These are phyloP conservation scores for Circaetus cinerascens DNA, from an alignment of 2,113 vertebrate genomes.

Conservation along the genomic window DNA sequence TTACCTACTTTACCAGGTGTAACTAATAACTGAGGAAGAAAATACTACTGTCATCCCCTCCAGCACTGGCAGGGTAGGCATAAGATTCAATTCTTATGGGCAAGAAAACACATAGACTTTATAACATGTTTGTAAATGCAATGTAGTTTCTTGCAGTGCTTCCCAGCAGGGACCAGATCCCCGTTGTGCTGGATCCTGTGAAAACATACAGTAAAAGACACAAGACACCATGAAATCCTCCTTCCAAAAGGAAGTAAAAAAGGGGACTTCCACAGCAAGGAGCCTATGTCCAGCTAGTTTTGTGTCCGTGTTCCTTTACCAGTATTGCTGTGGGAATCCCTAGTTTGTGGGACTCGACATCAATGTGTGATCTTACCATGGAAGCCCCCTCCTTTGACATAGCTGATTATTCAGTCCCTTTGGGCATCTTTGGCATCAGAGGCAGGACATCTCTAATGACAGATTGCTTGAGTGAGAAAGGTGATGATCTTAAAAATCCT, in stretches of 20 bases:
- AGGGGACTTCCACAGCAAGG: not conserved
- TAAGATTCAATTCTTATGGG: not conserved
- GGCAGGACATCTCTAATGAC: not conserved
- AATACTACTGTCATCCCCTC: not conserved
- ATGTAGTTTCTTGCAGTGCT: not conserved
- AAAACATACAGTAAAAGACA: not conserved
- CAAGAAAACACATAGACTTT: not conserved
- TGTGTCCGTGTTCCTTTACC: not conserved
- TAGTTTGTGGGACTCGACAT: not conserved
- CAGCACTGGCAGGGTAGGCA: not conserved
- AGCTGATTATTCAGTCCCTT: not conserved
- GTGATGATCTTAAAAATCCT: not conserved
- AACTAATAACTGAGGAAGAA: not conserved
- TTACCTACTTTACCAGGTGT: not conserved
- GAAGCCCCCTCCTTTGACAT: not conserved
- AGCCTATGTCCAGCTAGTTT: not conserved
- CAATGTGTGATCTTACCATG: not conserved
- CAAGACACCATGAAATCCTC: not conserved
- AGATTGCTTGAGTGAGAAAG: not conserved
- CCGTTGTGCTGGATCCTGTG: not conserved
- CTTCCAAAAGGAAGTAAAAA: not conserved
- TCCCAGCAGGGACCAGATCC: not conserved
- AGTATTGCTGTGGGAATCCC: not conserved
- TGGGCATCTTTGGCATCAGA: not conserved
- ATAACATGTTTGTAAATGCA: not conserved